Base-by-base conservation (phyloP, 2,797 vertebrate genomes). In the Poeciliopsis turneri region DNA sequence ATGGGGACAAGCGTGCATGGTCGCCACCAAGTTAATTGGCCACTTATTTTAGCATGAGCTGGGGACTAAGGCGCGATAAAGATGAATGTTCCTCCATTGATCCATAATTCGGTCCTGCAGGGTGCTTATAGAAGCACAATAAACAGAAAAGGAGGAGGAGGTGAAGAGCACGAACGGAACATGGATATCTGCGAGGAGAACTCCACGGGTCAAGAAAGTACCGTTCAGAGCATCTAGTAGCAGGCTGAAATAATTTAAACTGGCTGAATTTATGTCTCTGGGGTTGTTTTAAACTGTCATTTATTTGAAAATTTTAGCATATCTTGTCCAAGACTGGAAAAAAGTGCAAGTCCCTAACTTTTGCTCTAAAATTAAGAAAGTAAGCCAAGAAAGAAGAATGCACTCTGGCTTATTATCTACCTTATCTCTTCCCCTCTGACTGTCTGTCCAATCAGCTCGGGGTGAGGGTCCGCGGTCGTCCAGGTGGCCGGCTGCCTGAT, bases 1-100 rank as follows among this genome's bases (percentile, higher is more conserved):
- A 97, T 97, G 96, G 97, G 95, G 95, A 97, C 96, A 95, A 95
- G 96, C 95, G 93, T 95, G 94, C 93, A 96, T 95, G 95, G 96
- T 95, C 91, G 91, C 94, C 90, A 88, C 84, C 86, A 84, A 94
- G 89, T 94, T 96, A 95, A 96, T 96, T 96, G 95, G 93, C 92
- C 92, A 90, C 93, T 94, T 95, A 94, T 93, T 95, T 94, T 90
- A 94, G 92, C 91, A 93, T 86, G 91, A 92, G 94, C 90, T 81
- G 87, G 87, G 89, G 84, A 88, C 84, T 82, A 66, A 88, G 87
- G 85, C 70, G 28, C 80, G 86, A 89, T 95, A 96, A 94, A 96
- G 96, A 97, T 96, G 93, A 95, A 96, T 95, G 94, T 94, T 93
- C 88, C 90, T 93, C 87, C 69, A 90, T 46, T 85, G 90, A 93